Conservation (phyloP, 2,797 vertebrate species). For the Psittacula echo region DNA sequence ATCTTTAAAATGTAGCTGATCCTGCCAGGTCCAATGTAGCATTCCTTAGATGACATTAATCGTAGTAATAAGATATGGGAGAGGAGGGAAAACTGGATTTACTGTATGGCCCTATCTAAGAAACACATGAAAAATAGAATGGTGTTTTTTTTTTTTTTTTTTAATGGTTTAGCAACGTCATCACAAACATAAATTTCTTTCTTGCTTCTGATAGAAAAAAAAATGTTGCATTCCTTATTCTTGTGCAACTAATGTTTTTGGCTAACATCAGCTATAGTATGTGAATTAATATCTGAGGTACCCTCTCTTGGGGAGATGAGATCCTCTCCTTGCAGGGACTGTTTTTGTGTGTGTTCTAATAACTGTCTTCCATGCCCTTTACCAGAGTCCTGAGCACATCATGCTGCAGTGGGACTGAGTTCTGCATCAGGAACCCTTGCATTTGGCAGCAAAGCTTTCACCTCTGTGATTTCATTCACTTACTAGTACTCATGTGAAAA, state of each 20-base stretch:
- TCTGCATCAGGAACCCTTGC: background rate
- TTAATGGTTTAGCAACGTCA: slow-evolving; percentile 28
- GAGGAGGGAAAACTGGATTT: slow-evolving; percentile 64
- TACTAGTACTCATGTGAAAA: background rate
- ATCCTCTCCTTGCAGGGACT: slow-evolving; percentile 27
- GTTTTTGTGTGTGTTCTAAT: slow-evolving; percentile 6
- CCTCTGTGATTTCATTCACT: background rate
- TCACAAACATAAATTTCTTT: slow-evolving; percentile 51
- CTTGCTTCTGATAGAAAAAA: slow-evolving; percentile 46
- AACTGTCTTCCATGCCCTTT: background rate
- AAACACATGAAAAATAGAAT: slow-evolving; percentile 36
- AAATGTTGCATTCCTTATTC: slow-evolving; percentile 44
- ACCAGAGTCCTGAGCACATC: background rate
- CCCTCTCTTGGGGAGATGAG: slow-evolving; percentile 57
- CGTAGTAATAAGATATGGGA: slow-evolving; percentile 49
- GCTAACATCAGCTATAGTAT: slow-evolving; percentile 27
- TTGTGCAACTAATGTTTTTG: slow-evolving; percentile 65
- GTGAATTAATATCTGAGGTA: slow-evolving; percentile 48
- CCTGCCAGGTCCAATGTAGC: slow-evolving; percentile 25
- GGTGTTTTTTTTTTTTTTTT: background rate
- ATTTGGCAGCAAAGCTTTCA: background rate
- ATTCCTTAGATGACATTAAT: slow-evolving; percentile 54
- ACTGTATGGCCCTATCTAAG: slow-evolving; percentile 26
- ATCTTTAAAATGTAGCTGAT: slow-evolving; percentile 54
- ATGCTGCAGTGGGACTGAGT: background rate